Base-by-base conservation (phyloP, 2,113 vertebrate genomes). In the Cinclus mexicanus region DNA sequence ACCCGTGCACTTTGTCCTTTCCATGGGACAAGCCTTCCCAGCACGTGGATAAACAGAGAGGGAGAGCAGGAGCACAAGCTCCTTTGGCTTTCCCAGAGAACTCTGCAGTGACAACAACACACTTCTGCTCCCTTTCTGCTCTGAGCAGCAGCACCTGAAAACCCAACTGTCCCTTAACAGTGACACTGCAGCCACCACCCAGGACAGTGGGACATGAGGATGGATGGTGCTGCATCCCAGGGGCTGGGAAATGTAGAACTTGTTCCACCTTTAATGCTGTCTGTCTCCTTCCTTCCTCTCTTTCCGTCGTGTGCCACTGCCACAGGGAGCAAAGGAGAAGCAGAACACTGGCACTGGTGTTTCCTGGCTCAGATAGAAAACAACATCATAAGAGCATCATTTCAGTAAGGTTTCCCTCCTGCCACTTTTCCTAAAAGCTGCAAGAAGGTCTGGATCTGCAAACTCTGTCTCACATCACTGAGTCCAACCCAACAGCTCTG, bases 181-280 rank as follows among this genome's bases (percentile, higher is more conserved):
- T 2, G 47, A 56, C 76, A 24, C 56, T 37, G 35, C 50, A 81
- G 70, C 9, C 57, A 67, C 33, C 77, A 23, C 26, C 65, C 31
- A 6, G 5, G 0, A 22, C 9, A 14, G 44, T 8, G 26, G 60
- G n/a, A 65, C 25, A 53, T 0, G 1, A 1, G 70, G 33, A 41
- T 6, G 18, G 61, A 28, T 0, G 0, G 42, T 20, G 55, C 74
- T 68, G 55, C 46, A 87, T 13, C 46, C 56, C 52, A 89, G 47
- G 28, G 49, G 56, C 37, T 5, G 5, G 72, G 23, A 64, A 47
- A 39, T 52, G 56, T 1, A 41, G 74, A 55, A 78, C 42, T 33
- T 82, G 16, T 14, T 55, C 74, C 59, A 52, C 35, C 29, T 37
- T 29, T 5, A 60, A 47, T 68, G 23, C 9, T 23, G 42, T 19